Evolutionary conservation across 2,888 invertebrate species (phyloP), one percentile per base, ranked within the genome.

Genomic region (Meta bourneti): DNA sequence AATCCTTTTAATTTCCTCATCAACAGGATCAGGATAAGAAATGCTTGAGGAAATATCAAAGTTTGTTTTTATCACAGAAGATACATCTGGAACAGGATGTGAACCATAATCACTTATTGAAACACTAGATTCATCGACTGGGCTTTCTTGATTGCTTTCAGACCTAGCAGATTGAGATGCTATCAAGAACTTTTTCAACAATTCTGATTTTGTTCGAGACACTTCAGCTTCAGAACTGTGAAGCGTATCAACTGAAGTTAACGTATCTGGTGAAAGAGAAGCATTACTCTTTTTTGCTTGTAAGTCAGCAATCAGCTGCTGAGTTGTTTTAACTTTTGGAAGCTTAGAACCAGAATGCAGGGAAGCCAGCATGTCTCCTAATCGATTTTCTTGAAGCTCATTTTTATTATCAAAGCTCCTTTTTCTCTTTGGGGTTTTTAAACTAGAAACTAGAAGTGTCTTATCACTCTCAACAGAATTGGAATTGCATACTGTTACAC

Each of bases 301-400:
- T 70, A 98, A 96, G 95, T 97, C 97, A 86, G 97, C 97, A 92
- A 98, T 95, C 88, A 98, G 95, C 95, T 98, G 97, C 94, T 97
- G 97, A 0, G 98, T 98, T 51, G 97, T 97, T 95, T 97, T 97
- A 79, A 97, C 95, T 94, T 95, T 95, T 34, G 96, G 96, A 94
- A 96, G 94, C 92, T 94, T 94, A 82, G 94, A 82, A 75, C 91
- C 86, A 61, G 90, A 85, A 54, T 89, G 80, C 78, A 90, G 51
- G 49, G 92, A 81, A 81, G 91, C 85, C 87, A 89, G 19, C 85
- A 88, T 90, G 20, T 91, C 92, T 51, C 82, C 86, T 70, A 90
- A 49, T 69, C 78, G 51, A 69, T 81, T 77, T 80, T 92, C 93
- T 54, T 85, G 90, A 81, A 85, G 79, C 80, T 89, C 89, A 81